Evolutionary conservation across 1,140 invertebrate species (phyloP).

Genomic region (Ephestia elutella): DNA sequence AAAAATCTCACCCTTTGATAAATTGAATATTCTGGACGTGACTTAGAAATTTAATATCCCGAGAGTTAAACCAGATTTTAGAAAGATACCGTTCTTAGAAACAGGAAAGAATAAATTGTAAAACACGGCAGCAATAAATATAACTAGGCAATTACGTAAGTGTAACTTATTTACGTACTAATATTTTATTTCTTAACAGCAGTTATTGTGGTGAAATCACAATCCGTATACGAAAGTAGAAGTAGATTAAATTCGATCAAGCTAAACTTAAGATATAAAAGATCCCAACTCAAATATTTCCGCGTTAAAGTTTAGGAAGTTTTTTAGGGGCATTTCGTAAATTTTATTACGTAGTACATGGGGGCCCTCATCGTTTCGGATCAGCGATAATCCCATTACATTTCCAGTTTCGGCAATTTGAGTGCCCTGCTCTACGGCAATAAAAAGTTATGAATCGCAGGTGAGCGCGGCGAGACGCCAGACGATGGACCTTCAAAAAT

Average conservation of each 20-base stretch:
- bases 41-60: conserved; percentile 31
- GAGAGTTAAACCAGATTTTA: conserved; percentile 7
- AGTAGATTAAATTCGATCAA: not conserved
- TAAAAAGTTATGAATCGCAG: conserved; percentile 43
- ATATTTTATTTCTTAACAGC: too few species aligned
- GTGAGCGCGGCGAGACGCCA: conserved; percentile 21
- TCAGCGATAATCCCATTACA: conserved; percentile 49
- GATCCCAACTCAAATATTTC: conserved; percentile 8
- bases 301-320: conserved; percentile 18
- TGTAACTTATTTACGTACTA: too few species aligned
- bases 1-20: conserved; percentile 23
- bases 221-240: not conserved
- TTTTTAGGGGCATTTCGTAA: conserved; percentile 34
- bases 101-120: too few species aligned
- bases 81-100: too few species aligned
- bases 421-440: conserved; percentile 30
- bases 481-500: not conserved
- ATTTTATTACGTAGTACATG: conserved; percentile 42
- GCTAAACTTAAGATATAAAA: not conserved
- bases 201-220: not conserved
- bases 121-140: too few species aligned
- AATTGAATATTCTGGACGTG: conserved; percentile 29
- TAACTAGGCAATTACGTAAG: too few species aligned
- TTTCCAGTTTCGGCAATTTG: conserved; percentile 44
- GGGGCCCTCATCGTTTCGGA: conserved; percentile 41